Evolutionary conservation across 1,140 invertebrate species (phyloP), one percentile per base, ranked within the genome.

Genomic region (Solenopsis invicta): DNA sequence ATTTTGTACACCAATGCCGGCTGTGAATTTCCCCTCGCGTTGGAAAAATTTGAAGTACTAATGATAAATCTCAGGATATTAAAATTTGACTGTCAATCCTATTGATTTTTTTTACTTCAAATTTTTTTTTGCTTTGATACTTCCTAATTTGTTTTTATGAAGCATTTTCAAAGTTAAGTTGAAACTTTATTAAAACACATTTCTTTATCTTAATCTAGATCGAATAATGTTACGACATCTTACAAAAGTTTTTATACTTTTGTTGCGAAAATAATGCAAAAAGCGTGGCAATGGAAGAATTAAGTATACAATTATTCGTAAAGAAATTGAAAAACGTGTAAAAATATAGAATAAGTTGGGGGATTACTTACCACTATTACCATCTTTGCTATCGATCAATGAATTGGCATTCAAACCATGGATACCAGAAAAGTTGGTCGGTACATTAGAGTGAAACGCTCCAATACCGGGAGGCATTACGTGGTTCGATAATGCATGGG

Each of bases 371-470:
- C 92, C 93, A 62, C 80, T 75, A 75, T 92, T 93, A 48, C 92
- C 86, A 8, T 93, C 93, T 71, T 94, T 95, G 48, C 54, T 91
- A 45, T 93, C 94, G 13, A 75, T n/a, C 29, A 94, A 85, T 37
- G 86, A 86, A 50, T 86, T 93, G 2, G 88, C 69, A n/a, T 89
- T 90, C 16, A 94, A 56, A 18, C 90, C 90, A 37, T 91, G 91
- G 29, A 89, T 71, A 56, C 77, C 64, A 48, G 91, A 89, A 10
- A 93, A 86, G 45, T 86, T 75, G 6, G 72, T 74, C 13, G 92
- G 85, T 66, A 92, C 10, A 9, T 67, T 92, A n/a, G 86, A 61
- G 12, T 94, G 92, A 66, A 94, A 87, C 4, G 92, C 89, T 6
- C 92, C 90, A 2, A 94, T 89, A 21, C 89, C 89, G 0, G 88